A percentile compares a stretch with the other conserved stretches of the same genome.
Evolutionary conservation across 2,888 invertebrate species (phyloP).

Genomic region (Rhimphoctona megacephalus): DNA sequence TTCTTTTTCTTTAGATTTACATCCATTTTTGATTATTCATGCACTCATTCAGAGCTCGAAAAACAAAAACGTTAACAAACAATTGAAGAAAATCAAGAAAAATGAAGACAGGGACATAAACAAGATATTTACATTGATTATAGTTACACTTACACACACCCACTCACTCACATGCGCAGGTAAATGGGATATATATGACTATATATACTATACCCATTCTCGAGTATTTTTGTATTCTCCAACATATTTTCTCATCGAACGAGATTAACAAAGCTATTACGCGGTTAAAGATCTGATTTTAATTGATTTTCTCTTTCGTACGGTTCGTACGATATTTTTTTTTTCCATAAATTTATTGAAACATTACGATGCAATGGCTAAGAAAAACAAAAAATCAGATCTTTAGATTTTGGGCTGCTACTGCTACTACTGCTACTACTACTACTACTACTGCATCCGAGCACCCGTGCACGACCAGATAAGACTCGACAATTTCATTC

Average conservation of each 20-base stretch:
- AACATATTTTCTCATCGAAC: conserved; percentile 64
- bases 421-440: conserved; percentile 67
- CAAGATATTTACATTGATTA: neutral
- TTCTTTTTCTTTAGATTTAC: conserved; percentile 44
- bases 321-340: neutral
- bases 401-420: conserved; percentile 58
- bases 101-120: conserved; percentile 2
- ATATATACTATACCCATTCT: conserved; percentile 3
- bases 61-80: conserved; percentile 42
- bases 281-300: conserved; percentile 44
- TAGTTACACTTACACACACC: neutral
- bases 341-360: neutral
- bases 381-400: conserved; percentile 11
- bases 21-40: conserved; percentile 56
- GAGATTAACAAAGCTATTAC: conserved; percentile 62
- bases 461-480: conserved; percentile 63
- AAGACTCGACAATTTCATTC: conserved; percentile 56
- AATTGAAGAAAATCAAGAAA: conserved; percentile 9
- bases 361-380: neutral
- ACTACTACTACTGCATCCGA: conserved; percentile 67
- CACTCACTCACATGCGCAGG: conserved; percentile 42
- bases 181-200: conserved; percentile 1
- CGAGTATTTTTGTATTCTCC: conserved; percentile 18
- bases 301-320: neutral
- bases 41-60: conserved; percentile 49